A percentile compares a stretch with the other conserved stretches of the same genome.
phyloP scores from a whole-genome alignment of 2,797 vertebrate genomes.

The Poeciliopsis turneri region DNA sequence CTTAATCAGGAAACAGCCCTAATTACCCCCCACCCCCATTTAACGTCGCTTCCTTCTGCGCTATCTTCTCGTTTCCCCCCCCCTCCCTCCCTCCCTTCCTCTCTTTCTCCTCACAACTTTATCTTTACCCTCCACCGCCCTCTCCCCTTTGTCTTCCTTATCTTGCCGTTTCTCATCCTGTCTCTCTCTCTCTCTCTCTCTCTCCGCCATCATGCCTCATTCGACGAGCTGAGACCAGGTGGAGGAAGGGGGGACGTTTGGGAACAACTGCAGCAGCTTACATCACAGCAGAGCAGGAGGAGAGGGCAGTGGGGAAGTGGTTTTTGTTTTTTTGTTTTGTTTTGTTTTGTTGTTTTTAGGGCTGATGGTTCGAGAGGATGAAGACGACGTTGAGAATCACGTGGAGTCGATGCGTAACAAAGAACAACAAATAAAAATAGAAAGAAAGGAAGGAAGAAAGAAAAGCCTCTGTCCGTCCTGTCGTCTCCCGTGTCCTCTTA shows the following conservation, averaged over 20 bases:
- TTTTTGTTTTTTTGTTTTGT: too few relatives aligned
- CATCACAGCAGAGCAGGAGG: constrained; percentile 57
- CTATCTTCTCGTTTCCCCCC: constrained; percentile 21
- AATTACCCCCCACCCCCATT: constrained; percentile 71
- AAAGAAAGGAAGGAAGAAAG: neutral
- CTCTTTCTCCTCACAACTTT: constrained; percentile 56
- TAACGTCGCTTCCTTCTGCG: constrained; percentile 51
- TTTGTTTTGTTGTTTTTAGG: neutral
- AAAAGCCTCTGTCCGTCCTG: constrained; percentile 34
- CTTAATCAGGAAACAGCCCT: constrained; percentile 82
- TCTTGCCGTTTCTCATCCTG: constrained; percentile 54
- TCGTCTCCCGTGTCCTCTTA: constrained; percentile 36
- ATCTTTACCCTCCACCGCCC: constrained; percentile 68
- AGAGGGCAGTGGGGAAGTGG: constrained; percentile 9
- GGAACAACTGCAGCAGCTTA: constrained; percentile 64
- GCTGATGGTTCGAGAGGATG: constrained; percentile 41
- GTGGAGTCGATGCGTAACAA: constrained; percentile 34
- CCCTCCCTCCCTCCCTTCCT: neutral
- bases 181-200: constrained; percentile 27
- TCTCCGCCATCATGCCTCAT: constrained; percentile 57
- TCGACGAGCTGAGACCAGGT: constrained; percentile 55
- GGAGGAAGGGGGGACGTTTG: constrained; percentile 15
- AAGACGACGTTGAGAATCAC: constrained; percentile 47
- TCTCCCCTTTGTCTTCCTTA: constrained; percentile 72
- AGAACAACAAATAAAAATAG: neutral